phyloP scores from a whole-genome alignment of 2,797 vertebrate genomes.

The Paratrypauchen microcephalus region DNA sequence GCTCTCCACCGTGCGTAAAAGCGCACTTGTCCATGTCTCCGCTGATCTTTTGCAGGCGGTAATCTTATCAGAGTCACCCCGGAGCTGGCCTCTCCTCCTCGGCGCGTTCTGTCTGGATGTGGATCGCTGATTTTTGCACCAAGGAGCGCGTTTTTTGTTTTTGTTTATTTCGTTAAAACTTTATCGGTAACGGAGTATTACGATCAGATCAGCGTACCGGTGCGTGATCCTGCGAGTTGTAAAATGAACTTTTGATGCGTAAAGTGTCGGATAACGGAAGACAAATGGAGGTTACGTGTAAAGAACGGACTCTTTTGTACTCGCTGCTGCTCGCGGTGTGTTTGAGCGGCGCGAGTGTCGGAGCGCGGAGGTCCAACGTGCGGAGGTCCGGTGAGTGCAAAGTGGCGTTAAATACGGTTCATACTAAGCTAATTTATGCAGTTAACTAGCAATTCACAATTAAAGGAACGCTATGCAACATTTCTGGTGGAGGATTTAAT shows the following conservation, averaged over 20 bases:
- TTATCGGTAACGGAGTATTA: neutral
- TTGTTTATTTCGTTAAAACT: slow-evolving; percentile 21
- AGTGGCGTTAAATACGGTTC: slow-evolving; percentile 1
- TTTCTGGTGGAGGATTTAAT: too few species aligned
- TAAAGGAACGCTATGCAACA: too few species aligned
- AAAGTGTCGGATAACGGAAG: slow-evolving; percentile 38
- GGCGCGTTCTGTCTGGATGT: slow-evolving; percentile 30
- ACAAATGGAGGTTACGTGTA: slow-evolving; percentile 75
- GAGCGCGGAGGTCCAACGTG: slow-evolving; percentile 62
- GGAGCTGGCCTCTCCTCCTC: slow-evolving; percentile 49
- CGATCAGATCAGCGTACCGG: neutral
- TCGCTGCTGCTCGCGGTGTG: slow-evolving; percentile 61
- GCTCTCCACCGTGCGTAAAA: slow-evolving; percentile 23
- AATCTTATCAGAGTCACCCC: slow-evolving; percentile 73
- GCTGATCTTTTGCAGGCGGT: slow-evolving; percentile 71
- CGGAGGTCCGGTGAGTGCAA: slow-evolving; percentile 73
- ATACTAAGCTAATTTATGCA: neutral
- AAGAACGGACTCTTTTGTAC: slow-evolving; percentile 56
- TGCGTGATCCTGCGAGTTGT: slow-evolving; percentile 22
- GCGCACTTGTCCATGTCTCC: slow-evolving; percentile 33
- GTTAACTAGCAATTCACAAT: neutral
- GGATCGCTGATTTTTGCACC: slow-evolving; percentile 32
- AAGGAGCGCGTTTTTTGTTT: slow-evolving; percentile 23
- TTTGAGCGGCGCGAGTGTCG: slow-evolving; percentile 55
- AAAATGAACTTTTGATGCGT: slow-evolving; percentile 60